These are phyloP conservation scores for Oryzias curvinotus DNA, from an alignment of 2,113 vertebrate genomes.

Conservation along the genomic window DNA sequence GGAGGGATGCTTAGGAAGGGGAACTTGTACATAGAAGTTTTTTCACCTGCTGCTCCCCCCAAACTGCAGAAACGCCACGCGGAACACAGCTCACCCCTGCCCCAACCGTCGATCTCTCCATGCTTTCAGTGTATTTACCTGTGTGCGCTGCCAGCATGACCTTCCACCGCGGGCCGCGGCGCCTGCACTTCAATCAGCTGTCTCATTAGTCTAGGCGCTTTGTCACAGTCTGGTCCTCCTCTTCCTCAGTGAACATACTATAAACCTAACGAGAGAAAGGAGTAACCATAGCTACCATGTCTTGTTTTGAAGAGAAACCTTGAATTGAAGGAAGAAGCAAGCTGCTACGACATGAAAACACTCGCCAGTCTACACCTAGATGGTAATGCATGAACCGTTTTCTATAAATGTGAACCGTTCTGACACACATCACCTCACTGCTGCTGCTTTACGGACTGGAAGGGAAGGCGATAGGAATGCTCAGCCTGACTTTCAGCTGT, in stretches of 20 bases:
- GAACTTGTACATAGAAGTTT: too few species aligned
- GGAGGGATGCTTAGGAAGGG: too few species aligned
- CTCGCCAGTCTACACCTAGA: conserved; percentile 9
- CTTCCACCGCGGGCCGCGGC: conserved; percentile 42
- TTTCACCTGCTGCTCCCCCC: too few species aligned
- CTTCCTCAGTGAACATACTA: conserved; percentile 11
- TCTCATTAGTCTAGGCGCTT: conserved; percentile 45
- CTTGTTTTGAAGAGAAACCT: conserved; percentile 7
- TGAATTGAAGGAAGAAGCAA: conserved; percentile 21
- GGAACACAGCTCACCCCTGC: conserved; percentile 25
- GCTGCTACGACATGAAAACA: conserved; percentile 25
- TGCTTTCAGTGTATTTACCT: conserved; percentile 45
- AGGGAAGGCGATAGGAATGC: conserved; percentile 38
- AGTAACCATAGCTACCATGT: conserved; percentile 23
- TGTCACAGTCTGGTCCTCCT: neutral
- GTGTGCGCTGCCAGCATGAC: conserved; percentile 68
- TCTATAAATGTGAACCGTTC: conserved; percentile 44
- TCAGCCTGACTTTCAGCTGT: conserved; percentile 10
- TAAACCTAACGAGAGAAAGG: conserved; percentile 9
- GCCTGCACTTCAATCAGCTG: conserved; percentile 24
- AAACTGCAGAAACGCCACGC: conserved; percentile 6
- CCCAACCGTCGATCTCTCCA: conserved; percentile 31
- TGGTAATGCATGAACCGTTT: conserved; percentile 63
- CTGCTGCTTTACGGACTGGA: conserved; percentile 58
- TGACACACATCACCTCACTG: conserved; percentile 36